These are phyloP conservation scores for Chloroceryle aenea DNA, from an alignment of 2,113 vertebrate genomes.

Conservation along the genomic window DNA sequence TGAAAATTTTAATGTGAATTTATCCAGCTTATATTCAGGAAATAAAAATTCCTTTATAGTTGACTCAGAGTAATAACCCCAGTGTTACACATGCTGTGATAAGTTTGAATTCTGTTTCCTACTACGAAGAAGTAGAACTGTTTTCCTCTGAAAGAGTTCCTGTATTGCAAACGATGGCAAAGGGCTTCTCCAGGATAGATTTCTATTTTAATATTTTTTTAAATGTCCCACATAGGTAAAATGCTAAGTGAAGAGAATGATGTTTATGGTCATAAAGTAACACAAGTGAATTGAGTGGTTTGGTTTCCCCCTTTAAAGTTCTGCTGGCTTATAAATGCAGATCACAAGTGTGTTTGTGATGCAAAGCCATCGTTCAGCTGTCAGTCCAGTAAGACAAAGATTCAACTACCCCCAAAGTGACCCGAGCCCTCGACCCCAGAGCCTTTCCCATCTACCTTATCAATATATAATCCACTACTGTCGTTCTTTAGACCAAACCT, in stretches of 20 bases:
- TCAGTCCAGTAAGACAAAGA: background rate
- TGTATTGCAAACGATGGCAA: background rate
- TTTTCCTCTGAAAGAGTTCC: background rate
- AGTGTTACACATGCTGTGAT: background rate
- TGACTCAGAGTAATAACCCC: conserved; percentile 32
- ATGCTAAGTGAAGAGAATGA: background rate
- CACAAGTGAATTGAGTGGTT: background rate
- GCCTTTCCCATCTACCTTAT: background rate
- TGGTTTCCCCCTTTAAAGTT: background rate
- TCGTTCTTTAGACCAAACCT: background rate
- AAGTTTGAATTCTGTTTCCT: conserved; percentile 45
- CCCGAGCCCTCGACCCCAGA: background rate
- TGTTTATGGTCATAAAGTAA: background rate
- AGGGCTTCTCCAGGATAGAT: background rate
- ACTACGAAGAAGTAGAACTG: background rate
- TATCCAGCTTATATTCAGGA: conserved; percentile 46
- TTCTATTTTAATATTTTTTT: background rate
- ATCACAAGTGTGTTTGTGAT: background rate
- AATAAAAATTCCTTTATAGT: conserved; percentile 23
- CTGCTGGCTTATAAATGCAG: background rate
- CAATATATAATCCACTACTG: background rate
- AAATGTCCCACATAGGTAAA: background rate
- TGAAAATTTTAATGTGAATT: conserved; percentile 49
- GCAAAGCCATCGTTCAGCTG: background rate
- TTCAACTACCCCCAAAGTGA: background rate